A percentile compares a stretch with the other conserved stretches of the same genome.
phyloP scores from a whole-genome alignment of 1,140 invertebrate species.

The Drosophila subobscura region DNA sequence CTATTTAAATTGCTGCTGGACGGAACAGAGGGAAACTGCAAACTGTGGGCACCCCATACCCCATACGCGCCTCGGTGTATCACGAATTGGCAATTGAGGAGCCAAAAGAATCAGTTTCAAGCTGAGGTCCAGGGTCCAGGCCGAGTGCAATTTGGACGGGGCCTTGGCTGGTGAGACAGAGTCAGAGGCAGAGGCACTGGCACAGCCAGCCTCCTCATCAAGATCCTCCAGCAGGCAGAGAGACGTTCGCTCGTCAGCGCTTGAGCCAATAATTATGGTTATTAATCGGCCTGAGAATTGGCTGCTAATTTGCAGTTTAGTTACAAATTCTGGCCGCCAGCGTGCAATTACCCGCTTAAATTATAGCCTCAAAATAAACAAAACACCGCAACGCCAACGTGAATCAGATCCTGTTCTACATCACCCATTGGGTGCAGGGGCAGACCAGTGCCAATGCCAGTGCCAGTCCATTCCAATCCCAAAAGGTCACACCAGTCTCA shows the following conservation, averaged over 20 bases:
- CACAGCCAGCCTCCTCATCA: slow-evolving; percentile 45
- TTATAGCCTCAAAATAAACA: slow-evolving; percentile 84
- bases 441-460: slow-evolving; percentile 6
- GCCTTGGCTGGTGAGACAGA: slow-evolving; percentile 3
- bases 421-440: slow-evolving; percentile 12
- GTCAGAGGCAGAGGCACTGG: neutral
- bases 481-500: slow-evolving; percentile 38
- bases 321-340: slow-evolving; percentile 84
- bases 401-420: slow-evolving; percentile 14
- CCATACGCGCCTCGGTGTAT: slow-evolving; percentile 55
- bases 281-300: slow-evolving; percentile 84
- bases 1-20: slow-evolving; percentile 73
- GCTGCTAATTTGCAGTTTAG: slow-evolving; percentile 85
- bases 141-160: slow-evolving; percentile 39
- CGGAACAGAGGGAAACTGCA: slow-evolving; percentile 1
- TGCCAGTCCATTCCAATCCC: slow-evolving; percentile 4
- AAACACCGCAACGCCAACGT: slow-evolving; percentile 76
- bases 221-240: slow-evolving; percentile 43
- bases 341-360: slow-evolving; percentile 84
- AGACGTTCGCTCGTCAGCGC: slow-evolving; percentile 79
- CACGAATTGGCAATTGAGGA: slow-evolving; percentile 77
- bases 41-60: neutral
- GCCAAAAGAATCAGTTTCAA: slow-evolving; percentile 14
- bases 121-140: slow-evolving; percentile 11
- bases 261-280: slow-evolving; percentile 84